Evolutionary conservation across 2,113 vertebrate genomes (phyloP).

Genomic region (Silurus glanis): DNA sequence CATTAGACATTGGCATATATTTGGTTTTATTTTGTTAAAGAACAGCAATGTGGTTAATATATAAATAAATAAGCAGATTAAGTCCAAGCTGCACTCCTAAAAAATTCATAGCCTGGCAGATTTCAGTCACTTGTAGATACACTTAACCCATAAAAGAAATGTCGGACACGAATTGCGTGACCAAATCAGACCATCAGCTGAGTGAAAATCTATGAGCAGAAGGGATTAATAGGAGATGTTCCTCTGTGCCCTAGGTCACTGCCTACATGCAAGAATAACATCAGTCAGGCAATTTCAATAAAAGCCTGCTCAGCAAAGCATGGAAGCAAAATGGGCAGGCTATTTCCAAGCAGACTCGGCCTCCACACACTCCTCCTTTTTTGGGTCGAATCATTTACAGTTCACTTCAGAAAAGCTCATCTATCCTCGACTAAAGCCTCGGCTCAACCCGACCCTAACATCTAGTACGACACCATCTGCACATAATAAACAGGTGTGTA

Average conservation of each 20-base stretch:
- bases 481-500: not conserved
- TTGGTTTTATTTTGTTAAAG: not conserved
- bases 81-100: not conserved
- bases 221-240: slow-evolving; percentile 64
- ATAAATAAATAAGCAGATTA: too few relatives aligned
- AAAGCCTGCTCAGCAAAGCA: slow-evolving; percentile 52
- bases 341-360: slow-evolving; percentile 30
- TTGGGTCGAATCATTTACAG: slow-evolving; percentile 15
- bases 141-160: not conserved
- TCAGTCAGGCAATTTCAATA: slow-evolving; percentile 42
- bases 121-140: slow-evolving; percentile 4
- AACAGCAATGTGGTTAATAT: not conserved
- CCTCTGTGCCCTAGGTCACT: slow-evolving; percentile 44
- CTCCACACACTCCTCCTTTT: slow-evolving; percentile 20
- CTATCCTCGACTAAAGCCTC: not conserved
- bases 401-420: slow-evolving; percentile 28
- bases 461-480: not conserved
- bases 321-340: slow-evolving; percentile 37
- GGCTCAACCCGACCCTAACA: not conserved
- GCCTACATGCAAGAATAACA: slow-evolving; percentile 40
- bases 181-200: not conserved
- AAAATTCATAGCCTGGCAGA: not conserved
- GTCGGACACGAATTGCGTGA: slow-evolving; percentile 18
- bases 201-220: slow-evolving; percentile 38
- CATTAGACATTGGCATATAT: not conserved